These are phyloP conservation scores for Drosophila bipectinata DNA, from an alignment of 1,140 invertebrate genomes.

Conservation along the genomic window DNA sequence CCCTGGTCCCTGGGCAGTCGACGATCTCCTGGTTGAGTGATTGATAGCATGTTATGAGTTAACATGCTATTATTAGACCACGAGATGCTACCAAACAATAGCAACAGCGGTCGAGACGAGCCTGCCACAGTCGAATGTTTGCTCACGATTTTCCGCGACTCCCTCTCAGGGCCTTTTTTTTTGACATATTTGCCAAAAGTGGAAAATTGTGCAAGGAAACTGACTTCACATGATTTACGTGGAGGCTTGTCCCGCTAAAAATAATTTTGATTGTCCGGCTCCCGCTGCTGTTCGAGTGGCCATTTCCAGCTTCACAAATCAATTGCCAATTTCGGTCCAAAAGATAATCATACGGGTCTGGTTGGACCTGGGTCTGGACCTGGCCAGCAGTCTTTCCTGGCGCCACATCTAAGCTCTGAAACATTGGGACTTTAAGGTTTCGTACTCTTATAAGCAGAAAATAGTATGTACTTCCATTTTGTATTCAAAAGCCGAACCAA, in stretches of 20 bases:
- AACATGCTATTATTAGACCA: conserved; percentile 77
- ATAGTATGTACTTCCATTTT: not conserved
- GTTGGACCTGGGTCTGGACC: too few relatives aligned
- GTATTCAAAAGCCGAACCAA: not conserved
- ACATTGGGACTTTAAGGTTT: too few relatives aligned
- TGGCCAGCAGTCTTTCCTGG: not conserved
- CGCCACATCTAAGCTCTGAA: not conserved
- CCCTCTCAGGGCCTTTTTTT: conserved; percentile 56
- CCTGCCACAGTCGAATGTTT: conserved; percentile 65
- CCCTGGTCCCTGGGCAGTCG: not conserved
- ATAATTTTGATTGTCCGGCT: conserved; percentile 63
- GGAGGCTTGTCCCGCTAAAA: conserved; percentile 56
- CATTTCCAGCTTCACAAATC: conserved; percentile 36
- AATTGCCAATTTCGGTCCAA: conserved; percentile 44
- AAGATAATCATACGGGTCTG: conserved; percentile 53
- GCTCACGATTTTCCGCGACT: conserved; percentile 69
- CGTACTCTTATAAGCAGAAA: not conserved
- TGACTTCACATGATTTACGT: conserved; percentile 82
- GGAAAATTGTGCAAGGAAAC: conserved; percentile 78
- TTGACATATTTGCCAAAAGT: conserved; percentile 78
- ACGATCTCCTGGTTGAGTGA: conserved; percentile 48
- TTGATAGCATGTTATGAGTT: conserved; percentile 81
- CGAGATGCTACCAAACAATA: conserved; percentile 73
- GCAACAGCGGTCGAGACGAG: conserved; percentile 18
- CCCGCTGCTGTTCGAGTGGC: conserved; percentile 49